A percentile compares a stretch with the other conserved stretches of the same genome.
Evolutionary conservation across 1,140 invertebrate species (phyloP).

Genomic region (Mycetomoellerius zeteki): DNA sequence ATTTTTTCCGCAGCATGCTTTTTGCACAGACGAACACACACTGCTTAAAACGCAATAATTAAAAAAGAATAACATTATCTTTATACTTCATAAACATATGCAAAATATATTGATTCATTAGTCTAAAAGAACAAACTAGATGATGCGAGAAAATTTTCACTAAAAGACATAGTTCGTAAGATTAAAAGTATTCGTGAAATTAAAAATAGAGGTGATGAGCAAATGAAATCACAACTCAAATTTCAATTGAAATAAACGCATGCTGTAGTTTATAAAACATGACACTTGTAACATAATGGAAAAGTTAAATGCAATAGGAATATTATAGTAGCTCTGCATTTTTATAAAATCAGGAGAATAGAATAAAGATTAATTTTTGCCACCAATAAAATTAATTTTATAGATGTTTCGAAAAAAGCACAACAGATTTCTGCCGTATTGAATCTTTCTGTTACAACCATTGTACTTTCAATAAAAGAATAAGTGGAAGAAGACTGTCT

Average conservation of each 20-base stretch:
- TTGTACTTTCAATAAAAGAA: too few relatives aligned
- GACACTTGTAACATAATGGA: background rate
- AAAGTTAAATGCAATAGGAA: background rate
- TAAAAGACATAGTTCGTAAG: too few relatives aligned
- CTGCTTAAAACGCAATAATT: background rate
- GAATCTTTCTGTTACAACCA: background rate
- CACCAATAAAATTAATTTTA: background rate
- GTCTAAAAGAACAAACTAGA: too few relatives aligned
- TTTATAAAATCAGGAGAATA: background rate
- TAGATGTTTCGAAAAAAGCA: background rate
- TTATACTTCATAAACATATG: background rate
- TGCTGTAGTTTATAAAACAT: background rate
- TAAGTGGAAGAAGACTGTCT: too few relatives aligned
- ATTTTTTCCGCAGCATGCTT: background rate
- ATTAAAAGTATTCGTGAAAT: too few relatives aligned
- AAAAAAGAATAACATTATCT: background rate
- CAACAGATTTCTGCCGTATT: too few relatives aligned
- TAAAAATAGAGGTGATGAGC: background rate
- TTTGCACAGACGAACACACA: too few relatives aligned
- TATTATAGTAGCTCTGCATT: background rate
- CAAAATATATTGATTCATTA: background rate
- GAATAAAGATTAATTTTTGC: background rate
- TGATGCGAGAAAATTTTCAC: too few relatives aligned
- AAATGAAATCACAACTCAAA: background rate
- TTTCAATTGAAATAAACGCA: conserved; percentile 4